These are phyloP conservation scores for Drosophila lini DNA, from an alignment of 1,140 invertebrate genomes.

Conservation along the genomic window DNA sequence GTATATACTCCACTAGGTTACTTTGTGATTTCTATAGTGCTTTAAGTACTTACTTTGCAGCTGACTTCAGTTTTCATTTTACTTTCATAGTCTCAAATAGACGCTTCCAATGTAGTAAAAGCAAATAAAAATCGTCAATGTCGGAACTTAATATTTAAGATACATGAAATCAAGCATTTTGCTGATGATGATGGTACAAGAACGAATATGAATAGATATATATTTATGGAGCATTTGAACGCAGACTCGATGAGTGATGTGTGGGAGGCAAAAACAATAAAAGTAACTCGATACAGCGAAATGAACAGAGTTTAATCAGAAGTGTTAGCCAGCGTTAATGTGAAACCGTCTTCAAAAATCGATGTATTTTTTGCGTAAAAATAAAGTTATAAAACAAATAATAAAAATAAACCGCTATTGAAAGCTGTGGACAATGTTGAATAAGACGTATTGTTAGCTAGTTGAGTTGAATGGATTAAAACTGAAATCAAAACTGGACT, in stretches of 20 bases:
- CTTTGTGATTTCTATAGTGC: slow-evolving; percentile 77
- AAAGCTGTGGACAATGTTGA: slow-evolving; percentile 60
- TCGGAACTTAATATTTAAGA: slow-evolving; percentile 41
- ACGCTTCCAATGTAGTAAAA: slow-evolving; percentile 64
- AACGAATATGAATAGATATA: slow-evolving; percentile 55
- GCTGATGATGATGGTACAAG: slow-evolving; percentile 55
- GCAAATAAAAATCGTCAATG: slow-evolving; percentile 48
- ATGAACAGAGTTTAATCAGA: slow-evolving; percentile 55
- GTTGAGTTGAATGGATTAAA: slow-evolving; percentile 53
- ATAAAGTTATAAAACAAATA: slow-evolving; percentile 32
- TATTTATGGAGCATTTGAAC: slow-evolving; percentile 59
- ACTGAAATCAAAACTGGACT: slow-evolving; percentile 45
- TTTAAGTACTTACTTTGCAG: slow-evolving; percentile 75
- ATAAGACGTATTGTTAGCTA: slow-evolving; percentile 63
- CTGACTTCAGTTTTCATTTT: slow-evolving; percentile 44
- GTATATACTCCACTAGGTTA: slow-evolving; percentile 74
- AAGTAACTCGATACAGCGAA: slow-evolving; percentile 80
- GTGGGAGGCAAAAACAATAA: slow-evolving; percentile 70
- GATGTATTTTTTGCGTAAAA: slow-evolving; percentile 39
- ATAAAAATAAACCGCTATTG: slow-evolving; percentile 20
- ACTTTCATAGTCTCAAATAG: slow-evolving; percentile 37
- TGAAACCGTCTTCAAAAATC: slow-evolving; percentile 69
- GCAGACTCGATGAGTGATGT: slow-evolving; percentile 52
- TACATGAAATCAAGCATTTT: slow-evolving; percentile 37
- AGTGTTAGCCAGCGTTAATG: slow-evolving; percentile 59